phyloP scores from a whole-genome alignment of 1,140 invertebrate genomes.

The Bombus waltoni region DNA sequence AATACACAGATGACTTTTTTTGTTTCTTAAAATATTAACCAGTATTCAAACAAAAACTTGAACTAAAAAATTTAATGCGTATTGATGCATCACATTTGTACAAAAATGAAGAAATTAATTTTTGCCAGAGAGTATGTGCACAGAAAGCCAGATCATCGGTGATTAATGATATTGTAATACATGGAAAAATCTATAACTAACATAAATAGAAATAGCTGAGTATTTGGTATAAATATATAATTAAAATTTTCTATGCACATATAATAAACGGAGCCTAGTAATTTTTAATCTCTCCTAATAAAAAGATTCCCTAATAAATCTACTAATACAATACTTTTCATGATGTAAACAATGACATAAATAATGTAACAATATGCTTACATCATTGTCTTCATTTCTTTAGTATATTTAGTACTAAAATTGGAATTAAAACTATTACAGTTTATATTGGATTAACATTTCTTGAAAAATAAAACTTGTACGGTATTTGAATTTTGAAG shows the following conservation, averaged over 20 bases:
- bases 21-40: not conserved
- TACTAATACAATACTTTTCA: not conserved
- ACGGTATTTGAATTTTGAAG: no score
- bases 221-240: constrained; percentile 20
- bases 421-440: not conserved
- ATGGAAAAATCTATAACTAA: not conserved
- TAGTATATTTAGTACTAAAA: not conserved
- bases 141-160: not conserved
- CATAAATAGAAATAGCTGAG: constrained; percentile 24
- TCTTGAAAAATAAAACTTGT: not conserved
- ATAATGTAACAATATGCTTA: not conserved
- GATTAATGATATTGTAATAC: not conserved
- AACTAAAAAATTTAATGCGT: not conserved
- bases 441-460: not conserved
- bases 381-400: not conserved
- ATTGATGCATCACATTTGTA: not conserved
- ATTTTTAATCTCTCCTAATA: constrained; percentile 4
- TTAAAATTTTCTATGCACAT: constrained; percentile 3
- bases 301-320: not conserved
- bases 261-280: not conserved
- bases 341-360: not conserved
- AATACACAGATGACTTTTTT: not conserved
- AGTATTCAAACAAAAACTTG: not conserved
- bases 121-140: not conserved
- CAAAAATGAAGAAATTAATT: not conserved